Conservation (phyloP, 2,797 vertebrate genomes). For the Heliangelus exortis region DNA sequence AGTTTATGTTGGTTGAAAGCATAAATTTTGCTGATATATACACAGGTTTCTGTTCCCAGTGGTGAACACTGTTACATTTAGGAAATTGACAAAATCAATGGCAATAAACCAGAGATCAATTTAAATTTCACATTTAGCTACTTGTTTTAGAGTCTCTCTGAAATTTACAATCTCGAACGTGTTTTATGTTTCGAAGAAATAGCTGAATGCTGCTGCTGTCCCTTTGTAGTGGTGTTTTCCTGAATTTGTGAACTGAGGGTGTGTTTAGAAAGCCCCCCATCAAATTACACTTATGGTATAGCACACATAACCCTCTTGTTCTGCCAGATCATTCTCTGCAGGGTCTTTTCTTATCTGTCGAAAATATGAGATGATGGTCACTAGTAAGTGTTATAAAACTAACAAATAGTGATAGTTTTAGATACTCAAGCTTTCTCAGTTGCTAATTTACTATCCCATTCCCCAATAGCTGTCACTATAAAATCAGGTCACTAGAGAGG, state of each 20-base stretch:
- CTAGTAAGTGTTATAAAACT: constrained; percentile 66
- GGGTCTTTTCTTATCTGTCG: constrained; percentile 58
- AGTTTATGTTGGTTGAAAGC: constrained; percentile 72
- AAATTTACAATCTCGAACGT: constrained; percentile 58
- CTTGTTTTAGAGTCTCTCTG: constrained; percentile 55
- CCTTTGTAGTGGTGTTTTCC: constrained; percentile 42
- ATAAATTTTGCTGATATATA: constrained; percentile 71
- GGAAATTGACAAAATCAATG: constrained; percentile 72
- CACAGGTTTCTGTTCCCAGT: constrained; percentile 69
- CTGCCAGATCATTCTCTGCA: background rate
- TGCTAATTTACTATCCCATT: constrained; percentile 74
- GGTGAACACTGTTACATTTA: constrained; percentile 67
- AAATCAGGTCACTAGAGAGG: constrained; percentile 78
- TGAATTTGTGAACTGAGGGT: constrained; percentile 15
- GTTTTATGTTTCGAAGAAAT: constrained; percentile 42
- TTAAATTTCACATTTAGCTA: constrained; percentile 72
- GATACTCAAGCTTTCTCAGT: constrained; percentile 60
- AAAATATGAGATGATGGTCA: constrained; percentile 54
- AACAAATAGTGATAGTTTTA: constrained; percentile 53
- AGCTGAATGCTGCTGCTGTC: constrained; percentile 38
- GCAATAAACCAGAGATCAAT: constrained; percentile 72
- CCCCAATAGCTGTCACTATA: constrained; percentile 73
- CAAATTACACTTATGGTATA: background rate
- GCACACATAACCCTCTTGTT: background rate
- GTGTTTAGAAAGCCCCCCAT: background rate